Conservation (phyloP, 1,140 invertebrate genomes). For the Dendroctonus valens region DNA sequence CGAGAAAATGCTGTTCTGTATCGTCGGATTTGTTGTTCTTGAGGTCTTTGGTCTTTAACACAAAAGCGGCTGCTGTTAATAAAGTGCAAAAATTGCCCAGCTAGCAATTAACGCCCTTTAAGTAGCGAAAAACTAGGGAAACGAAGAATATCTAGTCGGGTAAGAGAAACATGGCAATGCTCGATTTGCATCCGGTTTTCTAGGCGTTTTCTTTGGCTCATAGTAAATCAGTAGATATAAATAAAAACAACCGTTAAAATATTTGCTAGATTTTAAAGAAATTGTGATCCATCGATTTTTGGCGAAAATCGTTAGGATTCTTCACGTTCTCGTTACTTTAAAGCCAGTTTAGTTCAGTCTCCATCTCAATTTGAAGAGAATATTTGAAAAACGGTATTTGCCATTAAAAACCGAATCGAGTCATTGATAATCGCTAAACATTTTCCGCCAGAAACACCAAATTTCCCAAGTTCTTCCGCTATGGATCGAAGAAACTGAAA, state of each 20-base stretch:
- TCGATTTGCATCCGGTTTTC: too few relatives aligned
- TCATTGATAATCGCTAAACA: too few relatives aligned
- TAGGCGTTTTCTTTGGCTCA: not conserved
- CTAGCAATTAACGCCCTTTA: constrained; percentile 21
- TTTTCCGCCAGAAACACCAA: too few relatives aligned
- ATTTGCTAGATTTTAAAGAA: too few relatives aligned
- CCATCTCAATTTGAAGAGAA: constrained; percentile 35
- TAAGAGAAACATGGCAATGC: constrained; percentile 1
- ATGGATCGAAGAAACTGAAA: not conserved
- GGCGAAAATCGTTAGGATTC: too few relatives aligned
- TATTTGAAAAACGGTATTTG: too few relatives aligned
- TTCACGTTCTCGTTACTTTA: constrained; percentile 37
- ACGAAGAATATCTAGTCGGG: constrained; percentile 36
- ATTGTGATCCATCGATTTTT: constrained; percentile 44
- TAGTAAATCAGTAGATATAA: too few relatives aligned
- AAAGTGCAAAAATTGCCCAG: constrained; percentile 2
- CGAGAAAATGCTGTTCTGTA: constrained; percentile 97
- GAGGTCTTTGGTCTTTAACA: too few relatives aligned
- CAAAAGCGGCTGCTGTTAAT: too few relatives aligned
- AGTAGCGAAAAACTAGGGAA: constrained; percentile 1
- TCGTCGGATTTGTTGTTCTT: constrained; percentile 62
- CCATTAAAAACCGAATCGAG: too few relatives aligned
- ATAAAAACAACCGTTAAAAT: too few relatives aligned
- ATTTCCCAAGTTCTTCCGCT: not conserved
- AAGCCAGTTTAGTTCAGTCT: constrained; percentile 43